phyloP scores from a whole-genome alignment of 1,140 invertebrate genomes.

The Lepidurus apus region DNA sequence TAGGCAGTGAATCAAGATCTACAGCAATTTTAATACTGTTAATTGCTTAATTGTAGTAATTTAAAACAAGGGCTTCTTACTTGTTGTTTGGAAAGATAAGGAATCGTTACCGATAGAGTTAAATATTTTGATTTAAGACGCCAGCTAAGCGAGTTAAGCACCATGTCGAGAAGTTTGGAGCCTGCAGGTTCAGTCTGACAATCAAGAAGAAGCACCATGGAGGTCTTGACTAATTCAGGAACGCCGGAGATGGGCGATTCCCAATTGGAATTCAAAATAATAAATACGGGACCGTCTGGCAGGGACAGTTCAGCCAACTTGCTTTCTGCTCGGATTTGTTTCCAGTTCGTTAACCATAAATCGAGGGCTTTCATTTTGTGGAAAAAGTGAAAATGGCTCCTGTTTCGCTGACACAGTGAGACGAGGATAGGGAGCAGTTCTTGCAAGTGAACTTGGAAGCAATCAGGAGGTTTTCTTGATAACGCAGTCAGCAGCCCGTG shows the following conservation, averaged over 20 bases:
- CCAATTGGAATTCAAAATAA: background rate
- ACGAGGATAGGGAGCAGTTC: background rate
- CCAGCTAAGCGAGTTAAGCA: slow-evolving; percentile 2
- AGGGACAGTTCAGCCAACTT: background rate
- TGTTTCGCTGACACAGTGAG: background rate
- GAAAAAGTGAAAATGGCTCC: background rate
- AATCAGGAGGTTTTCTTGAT: background rate
- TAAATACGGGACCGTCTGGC: background rate
- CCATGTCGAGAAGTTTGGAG: background rate
- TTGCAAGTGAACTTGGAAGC: background rate
- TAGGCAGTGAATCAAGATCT: background rate
- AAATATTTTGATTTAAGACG: background rate
- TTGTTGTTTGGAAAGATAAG: background rate
- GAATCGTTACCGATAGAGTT: background rate
- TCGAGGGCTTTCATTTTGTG: background rate
- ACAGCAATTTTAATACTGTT: background rate
- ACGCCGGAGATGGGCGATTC: background rate
- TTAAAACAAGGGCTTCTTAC: background rate
- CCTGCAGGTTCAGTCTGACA: background rate
- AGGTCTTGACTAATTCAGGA: background rate
- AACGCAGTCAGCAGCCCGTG: background rate
- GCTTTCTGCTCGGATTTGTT: background rate
- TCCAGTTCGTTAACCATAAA: background rate
- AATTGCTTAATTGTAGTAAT: background rate
- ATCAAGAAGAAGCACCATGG: background rate